Conservation (phyloP, 2,113 vertebrate genomes). For the Pseudorasbora parva region DNA sequence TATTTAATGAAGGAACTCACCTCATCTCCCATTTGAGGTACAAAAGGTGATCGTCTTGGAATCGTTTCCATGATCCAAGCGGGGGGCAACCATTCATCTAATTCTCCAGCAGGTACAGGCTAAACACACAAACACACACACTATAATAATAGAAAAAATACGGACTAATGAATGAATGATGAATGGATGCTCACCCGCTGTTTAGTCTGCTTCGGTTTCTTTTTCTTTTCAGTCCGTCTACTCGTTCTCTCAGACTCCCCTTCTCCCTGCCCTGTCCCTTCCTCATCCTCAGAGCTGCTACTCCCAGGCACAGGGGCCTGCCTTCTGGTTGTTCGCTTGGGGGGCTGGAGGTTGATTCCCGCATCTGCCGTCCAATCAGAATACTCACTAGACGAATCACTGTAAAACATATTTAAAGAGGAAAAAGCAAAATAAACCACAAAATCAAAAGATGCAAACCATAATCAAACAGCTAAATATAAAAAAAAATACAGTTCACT, state of each 20-base stretch:
- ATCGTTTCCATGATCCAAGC: slow-evolving; percentile 94
- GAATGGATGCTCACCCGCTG: slow-evolving; percentile 78
- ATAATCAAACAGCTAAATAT: not conserved
- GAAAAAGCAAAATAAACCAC: not conserved
- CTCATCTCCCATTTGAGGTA: slow-evolving; percentile 99
- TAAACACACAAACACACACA: not conserved
- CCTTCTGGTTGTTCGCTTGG: slow-evolving; percentile 89
- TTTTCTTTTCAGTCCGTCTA: slow-evolving; percentile 77
- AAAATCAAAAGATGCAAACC: not conserved
- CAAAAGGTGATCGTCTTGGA: slow-evolving; percentile 91
- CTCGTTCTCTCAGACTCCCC: slow-evolving; percentile 65
- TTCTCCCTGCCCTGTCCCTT: slow-evolving; percentile 73
- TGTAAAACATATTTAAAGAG: slow-evolving; percentile 57
- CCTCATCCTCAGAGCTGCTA: slow-evolving; percentile 94
- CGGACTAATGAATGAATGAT: not conserved
- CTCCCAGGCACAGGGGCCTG: slow-evolving; percentile 80
- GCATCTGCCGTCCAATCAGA: slow-evolving; percentile 98
- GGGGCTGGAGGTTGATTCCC: slow-evolving; percentile 97
- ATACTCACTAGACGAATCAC: slow-evolving; percentile 96
- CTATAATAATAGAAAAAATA: not conserved
- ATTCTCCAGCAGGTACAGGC: slow-evolving; percentile 83
- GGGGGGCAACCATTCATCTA: slow-evolving; percentile 90
- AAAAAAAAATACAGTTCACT: not conserved
- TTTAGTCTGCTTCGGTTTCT: slow-evolving; percentile 87
- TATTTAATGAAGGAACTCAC: slow-evolving; percentile 66